Conservation (phyloP, 1,140 invertebrate species). For the Meloidogyne exigua region DNA sequence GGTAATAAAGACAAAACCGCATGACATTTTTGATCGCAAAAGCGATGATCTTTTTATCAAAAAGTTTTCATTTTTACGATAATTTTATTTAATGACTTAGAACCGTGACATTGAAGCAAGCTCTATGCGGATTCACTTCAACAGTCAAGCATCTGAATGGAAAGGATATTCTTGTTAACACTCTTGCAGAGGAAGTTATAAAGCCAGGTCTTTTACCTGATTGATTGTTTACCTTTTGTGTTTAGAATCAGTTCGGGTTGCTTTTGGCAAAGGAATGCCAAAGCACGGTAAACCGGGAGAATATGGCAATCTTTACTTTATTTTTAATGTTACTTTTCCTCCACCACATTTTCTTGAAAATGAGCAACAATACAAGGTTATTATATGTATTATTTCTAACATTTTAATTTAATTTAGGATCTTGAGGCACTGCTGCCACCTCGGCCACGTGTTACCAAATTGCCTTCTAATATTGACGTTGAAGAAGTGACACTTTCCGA, state of each 20-base stretch:
- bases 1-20: conserved; percentile 67
- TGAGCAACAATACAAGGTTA: conserved; percentile 71
- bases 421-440: conserved; percentile 40
- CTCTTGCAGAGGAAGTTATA: conserved; percentile 74
- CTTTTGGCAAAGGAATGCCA: conserved; percentile 70
- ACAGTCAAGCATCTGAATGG: conserved; percentile 79
- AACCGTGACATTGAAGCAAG: conserved; percentile 67
- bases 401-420: conserved; percentile 33
- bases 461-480: conserved; percentile 35
- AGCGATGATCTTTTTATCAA: conserved; percentile 66
- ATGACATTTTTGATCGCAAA: conserved; percentile 65
- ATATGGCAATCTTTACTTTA: conserved; percentile 81
- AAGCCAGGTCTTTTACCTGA: conserved; percentile 67
- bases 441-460: conserved; percentile 13
- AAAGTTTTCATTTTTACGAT: conserved; percentile 31
- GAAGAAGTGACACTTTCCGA: conserved; percentile 47
- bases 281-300: conserved; percentile 69
- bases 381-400: not conserved
- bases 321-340: conserved; percentile 82
- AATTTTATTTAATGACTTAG: conserved; percentile 50
- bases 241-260: conserved; percentile 65
- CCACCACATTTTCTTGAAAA: conserved; percentile 74
- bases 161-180: conserved; percentile 74
- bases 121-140: conserved; percentile 68
- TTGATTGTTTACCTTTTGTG: conserved; percentile 7